Conservation (phyloP, 1,140 invertebrate species). For the Maconellicoccus hirsutus region DNA sequence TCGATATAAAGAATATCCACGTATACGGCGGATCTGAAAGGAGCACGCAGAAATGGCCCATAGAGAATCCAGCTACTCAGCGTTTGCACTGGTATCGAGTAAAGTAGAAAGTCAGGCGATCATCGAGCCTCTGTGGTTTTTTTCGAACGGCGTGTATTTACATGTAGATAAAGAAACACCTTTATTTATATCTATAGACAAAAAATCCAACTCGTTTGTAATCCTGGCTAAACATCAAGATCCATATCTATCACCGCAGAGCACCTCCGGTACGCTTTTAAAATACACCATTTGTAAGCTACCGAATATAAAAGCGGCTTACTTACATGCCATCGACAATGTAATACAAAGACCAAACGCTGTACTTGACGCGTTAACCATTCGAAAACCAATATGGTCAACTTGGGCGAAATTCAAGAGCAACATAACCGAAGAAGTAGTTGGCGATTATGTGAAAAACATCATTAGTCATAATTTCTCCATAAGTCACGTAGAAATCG, state of each 20-base stretch:
- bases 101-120: constrained; percentile 50
- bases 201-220: constrained; percentile 31
- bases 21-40: constrained; percentile 10
- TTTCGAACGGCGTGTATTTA: constrained; percentile 51
- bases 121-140: constrained; percentile 64
- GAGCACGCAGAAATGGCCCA: constrained; percentile 1
- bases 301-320: constrained; percentile 44
- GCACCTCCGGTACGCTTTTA: too few relatives aligned
- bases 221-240: not conserved
- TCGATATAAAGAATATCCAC: not conserved
- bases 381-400: constrained; percentile 62
- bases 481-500: constrained; percentile 76
- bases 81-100: constrained; percentile 47
- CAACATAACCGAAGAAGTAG: constrained; percentile 50
- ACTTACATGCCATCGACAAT: constrained; percentile 45
- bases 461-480: constrained; percentile 57
- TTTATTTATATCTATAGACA: constrained; percentile 49
- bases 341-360: constrained; percentile 46
- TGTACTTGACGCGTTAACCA: constrained; percentile 55
- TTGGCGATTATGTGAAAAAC: constrained; percentile 56
- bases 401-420: constrained; percentile 74
- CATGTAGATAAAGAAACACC: constrained; percentile 49
- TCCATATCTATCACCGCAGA: constrained; percentile 28
- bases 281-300: constrained; percentile 45
- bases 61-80: not conserved